Conservation (phyloP, 2,888 invertebrate species). For the Microplitis manilae region DNA sequence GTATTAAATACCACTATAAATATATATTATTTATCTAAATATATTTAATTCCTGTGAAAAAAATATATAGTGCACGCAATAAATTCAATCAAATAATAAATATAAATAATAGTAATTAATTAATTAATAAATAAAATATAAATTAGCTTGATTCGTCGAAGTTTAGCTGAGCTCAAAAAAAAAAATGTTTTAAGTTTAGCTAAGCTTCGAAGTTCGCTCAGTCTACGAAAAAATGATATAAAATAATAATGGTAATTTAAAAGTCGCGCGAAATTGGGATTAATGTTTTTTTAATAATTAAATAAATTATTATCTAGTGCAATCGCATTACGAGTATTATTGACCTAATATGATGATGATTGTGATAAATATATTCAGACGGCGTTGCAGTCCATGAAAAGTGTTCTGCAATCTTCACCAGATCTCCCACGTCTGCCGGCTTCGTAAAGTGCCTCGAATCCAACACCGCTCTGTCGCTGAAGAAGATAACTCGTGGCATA, state of each 20-base stretch:
- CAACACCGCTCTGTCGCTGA: conserved; percentile 81
- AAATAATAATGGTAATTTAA: conserved; percentile 22
- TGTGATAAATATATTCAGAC: conserved; percentile 74
- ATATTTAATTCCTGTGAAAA: background rate
- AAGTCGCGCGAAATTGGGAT: conserved; percentile 11
- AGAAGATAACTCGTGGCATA: conserved; percentile 90
- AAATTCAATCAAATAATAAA: background rate
- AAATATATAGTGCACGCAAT: background rate
- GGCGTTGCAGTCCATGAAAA: conserved; percentile 91
- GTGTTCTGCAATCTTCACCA: conserved; percentile 88
- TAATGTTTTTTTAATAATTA: background rate
- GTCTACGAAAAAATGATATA: conserved; percentile 53
- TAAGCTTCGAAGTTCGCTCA: conserved; percentile 58
- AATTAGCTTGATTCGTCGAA: conserved; percentile 44
- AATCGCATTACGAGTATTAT: background rate
- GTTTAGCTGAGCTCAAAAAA: conserved; percentile 53
- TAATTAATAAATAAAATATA: conserved; percentile 40
- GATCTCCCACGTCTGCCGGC: conserved; percentile 89
- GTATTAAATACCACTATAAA: conserved; percentile 3
- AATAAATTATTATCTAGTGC: conserved; percentile 24
- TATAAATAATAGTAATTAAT: conserved; percentile 12
- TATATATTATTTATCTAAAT: background rate
- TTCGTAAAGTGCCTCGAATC: conserved; percentile 86
- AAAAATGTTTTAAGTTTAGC: conserved; percentile 47
- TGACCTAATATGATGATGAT: background rate